Conservation (phyloP, 2,113 vertebrate species). For the Campylorhamphus procurvoides region DNA sequence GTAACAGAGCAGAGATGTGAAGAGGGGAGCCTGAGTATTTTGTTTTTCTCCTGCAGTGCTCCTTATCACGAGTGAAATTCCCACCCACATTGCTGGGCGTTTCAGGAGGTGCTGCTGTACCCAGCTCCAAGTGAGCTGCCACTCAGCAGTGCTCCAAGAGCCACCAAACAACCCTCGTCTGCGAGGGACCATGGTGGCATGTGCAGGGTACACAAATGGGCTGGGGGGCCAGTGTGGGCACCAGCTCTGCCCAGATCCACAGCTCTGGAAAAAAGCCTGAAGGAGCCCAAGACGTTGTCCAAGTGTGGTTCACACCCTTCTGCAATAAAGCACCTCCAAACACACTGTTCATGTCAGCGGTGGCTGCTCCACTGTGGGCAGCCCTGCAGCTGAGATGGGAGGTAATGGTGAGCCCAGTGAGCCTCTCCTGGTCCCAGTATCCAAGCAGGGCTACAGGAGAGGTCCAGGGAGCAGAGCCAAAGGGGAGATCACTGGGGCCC, state of each 20-base stretch:
- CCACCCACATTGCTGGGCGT: accelerated
- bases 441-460: neutral
- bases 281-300: neutral
- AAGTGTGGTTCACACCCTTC: neutral
- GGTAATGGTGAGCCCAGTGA: neutral
- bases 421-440: neutral
- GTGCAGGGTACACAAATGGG: accelerated
- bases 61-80: neutral
- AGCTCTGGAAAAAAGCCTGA: neutral
- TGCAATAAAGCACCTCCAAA: neutral
- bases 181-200: accelerated
- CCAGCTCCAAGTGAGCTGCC: neutral
- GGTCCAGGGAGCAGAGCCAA: neutral
- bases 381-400: neutral
- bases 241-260: neutral
- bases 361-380: neutral
- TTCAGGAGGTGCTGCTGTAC: neutral
- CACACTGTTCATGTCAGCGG: accelerated
- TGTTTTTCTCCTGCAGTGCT: neutral
- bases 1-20: neutral
- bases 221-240: neutral
- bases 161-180: accelerated
- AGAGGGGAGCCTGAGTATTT: neutral
- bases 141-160: neutral
- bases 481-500: neutral